Evolutionary conservation across 2,797 vertebrate species (phyloP).

Genomic region (Lacerta agilis): DNA sequence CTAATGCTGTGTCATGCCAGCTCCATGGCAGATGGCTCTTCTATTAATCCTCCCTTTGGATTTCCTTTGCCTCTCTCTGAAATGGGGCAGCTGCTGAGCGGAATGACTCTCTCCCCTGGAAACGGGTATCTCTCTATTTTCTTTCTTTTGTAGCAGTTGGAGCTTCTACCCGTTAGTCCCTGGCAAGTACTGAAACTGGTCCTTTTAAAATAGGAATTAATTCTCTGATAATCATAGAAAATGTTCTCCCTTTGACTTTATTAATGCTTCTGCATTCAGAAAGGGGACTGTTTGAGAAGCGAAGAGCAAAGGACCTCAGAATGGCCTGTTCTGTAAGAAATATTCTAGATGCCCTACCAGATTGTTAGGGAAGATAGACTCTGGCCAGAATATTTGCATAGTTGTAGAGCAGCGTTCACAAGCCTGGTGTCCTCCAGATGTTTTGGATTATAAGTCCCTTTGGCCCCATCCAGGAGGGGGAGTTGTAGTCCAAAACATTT

Average conservation of each 20-base stretch:
- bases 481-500: too few relatives aligned
- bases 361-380: background rate
- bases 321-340: background rate
- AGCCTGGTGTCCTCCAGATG: too few relatives aligned
- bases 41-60: conserved; percentile 17
- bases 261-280: background rate
- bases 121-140: background rate
- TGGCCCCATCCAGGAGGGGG: too few relatives aligned
- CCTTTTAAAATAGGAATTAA: background rate
- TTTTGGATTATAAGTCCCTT: too few relatives aligned
- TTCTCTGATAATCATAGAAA: too few relatives aligned
- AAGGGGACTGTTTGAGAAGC: background rate
- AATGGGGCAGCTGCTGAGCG: background rate
- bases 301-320: background rate
- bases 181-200: background rate
- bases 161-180: background rate
- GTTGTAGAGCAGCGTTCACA: background rate
- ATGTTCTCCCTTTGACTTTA: background rate
- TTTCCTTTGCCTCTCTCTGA: conserved; percentile 2
- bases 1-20: background rate
- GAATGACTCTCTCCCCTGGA: background rate
- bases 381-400: background rate
- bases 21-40: conserved; percentile 22
- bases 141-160: background rate
- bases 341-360: background rate